Percentiles rank a stretch among this genome's conserved stretches.
Conservation (phyloP, 1,140 invertebrate genomes). For the Nilaparvata lugens region DNA sequence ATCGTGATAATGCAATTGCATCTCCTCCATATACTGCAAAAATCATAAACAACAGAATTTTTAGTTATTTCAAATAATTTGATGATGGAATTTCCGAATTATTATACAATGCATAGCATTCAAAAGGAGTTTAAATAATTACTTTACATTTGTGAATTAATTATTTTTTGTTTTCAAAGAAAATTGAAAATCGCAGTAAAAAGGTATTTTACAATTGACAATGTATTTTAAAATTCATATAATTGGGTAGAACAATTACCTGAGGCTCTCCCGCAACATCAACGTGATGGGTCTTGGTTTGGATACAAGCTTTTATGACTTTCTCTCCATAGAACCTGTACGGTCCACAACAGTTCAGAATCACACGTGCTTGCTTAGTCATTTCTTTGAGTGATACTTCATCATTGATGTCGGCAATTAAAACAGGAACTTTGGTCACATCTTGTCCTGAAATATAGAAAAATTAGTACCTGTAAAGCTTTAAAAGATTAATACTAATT, state of each 20-base stretch:
- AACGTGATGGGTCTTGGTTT: conserved; percentile 70
- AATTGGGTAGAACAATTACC: conserved; percentile 37
- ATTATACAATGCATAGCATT: no score
- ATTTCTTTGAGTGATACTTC: conserved; percentile 61
- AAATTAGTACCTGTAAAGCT: no score
- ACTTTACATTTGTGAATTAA: no score
- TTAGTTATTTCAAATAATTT: no score
- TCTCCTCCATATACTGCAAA: conserved; percentile 70
- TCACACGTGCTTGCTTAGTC: conserved; percentile 58
- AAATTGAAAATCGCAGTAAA: no score
- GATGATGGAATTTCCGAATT: no score
- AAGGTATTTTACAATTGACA: no score
- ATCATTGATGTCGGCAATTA: conserved; percentile 70
- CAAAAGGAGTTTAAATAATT: no score
- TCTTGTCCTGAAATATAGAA: conserved; percentile 41
- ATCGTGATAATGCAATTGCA: conserved; percentile 72
- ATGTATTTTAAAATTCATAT: no score
- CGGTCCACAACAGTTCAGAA: conserved; percentile 84
- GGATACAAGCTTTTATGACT: conserved; percentile 83
- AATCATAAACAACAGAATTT: no score
- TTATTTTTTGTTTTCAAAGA: no score
- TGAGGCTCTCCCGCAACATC: conserved; percentile 86
- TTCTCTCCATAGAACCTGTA: conserved; percentile 82
- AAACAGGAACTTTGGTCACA: conserved; percentile 49
- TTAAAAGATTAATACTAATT: no score